A percentile compares a stretch with the other conserved stretches of the same genome.
phyloP scores from a whole-genome alignment of 1,140 invertebrate species.

The Eumeta japonica region DNA sequence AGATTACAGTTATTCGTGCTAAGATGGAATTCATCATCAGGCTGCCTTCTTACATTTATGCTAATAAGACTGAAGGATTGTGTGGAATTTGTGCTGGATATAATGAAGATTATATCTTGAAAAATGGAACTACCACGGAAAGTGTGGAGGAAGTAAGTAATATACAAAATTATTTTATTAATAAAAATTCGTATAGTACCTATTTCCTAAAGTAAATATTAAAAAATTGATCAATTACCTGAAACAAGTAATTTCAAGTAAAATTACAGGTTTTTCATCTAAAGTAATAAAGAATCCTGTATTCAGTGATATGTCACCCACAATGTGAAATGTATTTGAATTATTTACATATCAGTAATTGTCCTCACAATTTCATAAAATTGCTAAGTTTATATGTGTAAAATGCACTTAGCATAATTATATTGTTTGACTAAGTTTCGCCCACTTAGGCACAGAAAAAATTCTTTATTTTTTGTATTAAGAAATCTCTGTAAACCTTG shows the following conservation, averaged over 20 bases:
- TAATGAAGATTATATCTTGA: conserved; percentile 63
- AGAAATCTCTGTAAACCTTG: too few species aligned
- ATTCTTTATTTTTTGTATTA: too few species aligned
- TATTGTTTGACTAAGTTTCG: too few species aligned
- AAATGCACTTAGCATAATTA: neutral
- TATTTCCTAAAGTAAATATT: too few species aligned
- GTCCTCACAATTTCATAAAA: neutral
- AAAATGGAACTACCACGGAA: conserved; percentile 45
- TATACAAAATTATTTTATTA: neutral
- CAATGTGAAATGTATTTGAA: too few species aligned
- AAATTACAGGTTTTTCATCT: too few species aligned
- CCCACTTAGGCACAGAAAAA: too few species aligned
- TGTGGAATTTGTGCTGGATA: conserved; percentile 77
- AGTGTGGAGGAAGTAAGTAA: conserved; percentile 21
- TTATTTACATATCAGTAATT: neutral
- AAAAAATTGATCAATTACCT: neutral
- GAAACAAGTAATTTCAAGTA: neutral
- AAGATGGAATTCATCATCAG: conserved; percentile 64
- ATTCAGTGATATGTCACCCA: too few species aligned
- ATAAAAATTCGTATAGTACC: neutral
- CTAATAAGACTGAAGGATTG: conserved; percentile 71
- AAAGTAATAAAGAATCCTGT: too few species aligned
- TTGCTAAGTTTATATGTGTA: neutral
- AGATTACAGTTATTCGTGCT: conserved; percentile 41
- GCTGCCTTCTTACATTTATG: conserved; percentile 71